Evolutionary conservation across 1,140 invertebrate genomes (phyloP).

Genomic region (Apis mellifera): DNA sequence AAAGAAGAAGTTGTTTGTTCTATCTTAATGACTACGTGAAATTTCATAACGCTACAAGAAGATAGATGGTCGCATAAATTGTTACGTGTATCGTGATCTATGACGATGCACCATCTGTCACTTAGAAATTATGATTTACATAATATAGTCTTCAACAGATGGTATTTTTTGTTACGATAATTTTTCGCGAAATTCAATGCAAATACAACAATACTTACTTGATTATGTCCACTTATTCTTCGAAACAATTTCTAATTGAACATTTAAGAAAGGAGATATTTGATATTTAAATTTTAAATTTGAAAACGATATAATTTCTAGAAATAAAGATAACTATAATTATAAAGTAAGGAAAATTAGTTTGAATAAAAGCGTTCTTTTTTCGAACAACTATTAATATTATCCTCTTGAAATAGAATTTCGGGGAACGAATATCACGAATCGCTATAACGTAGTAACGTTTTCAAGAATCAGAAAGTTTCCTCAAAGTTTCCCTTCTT

Average conservation of each 20-base stretch:
- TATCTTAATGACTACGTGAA: not conserved
- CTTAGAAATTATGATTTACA: slow-evolving; percentile 30
- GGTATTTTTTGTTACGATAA: slow-evolving; percentile 6
- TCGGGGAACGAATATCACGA: not conserved
- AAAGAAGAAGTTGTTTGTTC: not conserved
- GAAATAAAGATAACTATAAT: not conserved
- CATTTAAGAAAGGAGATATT: not conserved
- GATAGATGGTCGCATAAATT: slow-evolving; percentile 30
- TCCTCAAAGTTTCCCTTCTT: slow-evolving; percentile 12
- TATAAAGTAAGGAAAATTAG: not conserved
- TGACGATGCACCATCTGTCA: slow-evolving; percentile 42
- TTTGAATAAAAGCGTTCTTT: not conserved
- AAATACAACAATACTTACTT: not conserved
- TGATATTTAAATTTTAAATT: not conserved
- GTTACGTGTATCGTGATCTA: slow-evolving; percentile 30
- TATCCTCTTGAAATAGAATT: slow-evolving; percentile 4
- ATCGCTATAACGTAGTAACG: slow-evolving; percentile 25
- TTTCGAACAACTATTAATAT: not conserved
- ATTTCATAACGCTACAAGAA: slow-evolving; percentile 30
- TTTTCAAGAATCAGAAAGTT: not conserved
- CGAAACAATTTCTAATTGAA: not conserved
- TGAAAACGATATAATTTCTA: not conserved
- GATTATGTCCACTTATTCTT: too few relatives aligned
- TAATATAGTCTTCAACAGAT: slow-evolving; percentile 35
- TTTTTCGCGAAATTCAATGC: not conserved